A percentile compares a stretch with the other conserved stretches of the same genome.
Conservation (phyloP, 2,113 vertebrate genomes). For the Hippocampus abdominalis region DNA sequence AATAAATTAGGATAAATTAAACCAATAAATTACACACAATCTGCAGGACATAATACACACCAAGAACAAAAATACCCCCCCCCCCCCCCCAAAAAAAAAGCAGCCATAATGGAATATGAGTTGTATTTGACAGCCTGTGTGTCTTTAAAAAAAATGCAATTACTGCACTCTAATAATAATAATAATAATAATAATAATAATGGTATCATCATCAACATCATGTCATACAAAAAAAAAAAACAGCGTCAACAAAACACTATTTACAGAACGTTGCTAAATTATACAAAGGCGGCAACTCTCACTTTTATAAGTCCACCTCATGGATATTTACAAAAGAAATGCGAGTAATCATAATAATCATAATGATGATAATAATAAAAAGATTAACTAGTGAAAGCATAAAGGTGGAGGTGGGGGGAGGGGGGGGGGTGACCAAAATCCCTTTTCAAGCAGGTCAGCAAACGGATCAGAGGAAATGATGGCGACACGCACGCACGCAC, state of each 20-base stretch:
- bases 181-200: conserved; percentile 69
- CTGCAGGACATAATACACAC: conserved; percentile 90
- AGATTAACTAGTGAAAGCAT: conserved; percentile 22
- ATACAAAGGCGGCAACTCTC: conserved; percentile 96
- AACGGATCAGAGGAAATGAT: conserved; percentile 60
- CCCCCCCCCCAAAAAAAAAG: conserved; percentile 83
- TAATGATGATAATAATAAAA: conserved; percentile 24
- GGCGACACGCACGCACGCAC: conserved; percentile 28
- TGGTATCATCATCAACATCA: not conserved
- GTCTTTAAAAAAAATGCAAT: conserved; percentile 38
- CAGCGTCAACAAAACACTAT: conserved; percentile 90
- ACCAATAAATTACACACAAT: conserved; percentile 99
- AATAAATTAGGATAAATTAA: conserved; percentile 99
- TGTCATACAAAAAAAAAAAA: conserved; percentile 80
- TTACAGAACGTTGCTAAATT: conserved; percentile 97
- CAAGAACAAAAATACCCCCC: conserved; percentile 59
- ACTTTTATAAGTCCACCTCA: conserved; percentile 66
- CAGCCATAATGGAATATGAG: conserved; percentile 51
- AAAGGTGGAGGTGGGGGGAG: conserved; percentile 19
- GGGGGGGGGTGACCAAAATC: conserved; percentile 33
- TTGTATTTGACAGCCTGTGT: conserved; percentile 53
- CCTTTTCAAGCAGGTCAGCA: conserved; percentile 64
- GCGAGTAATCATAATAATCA: conserved; percentile 30
- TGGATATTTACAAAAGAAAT: conserved; percentile 61
- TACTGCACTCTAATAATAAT: conserved; percentile 67